phyloP scores from a whole-genome alignment of 2,113 vertebrate species.

The Empidonax alnorum region DNA sequence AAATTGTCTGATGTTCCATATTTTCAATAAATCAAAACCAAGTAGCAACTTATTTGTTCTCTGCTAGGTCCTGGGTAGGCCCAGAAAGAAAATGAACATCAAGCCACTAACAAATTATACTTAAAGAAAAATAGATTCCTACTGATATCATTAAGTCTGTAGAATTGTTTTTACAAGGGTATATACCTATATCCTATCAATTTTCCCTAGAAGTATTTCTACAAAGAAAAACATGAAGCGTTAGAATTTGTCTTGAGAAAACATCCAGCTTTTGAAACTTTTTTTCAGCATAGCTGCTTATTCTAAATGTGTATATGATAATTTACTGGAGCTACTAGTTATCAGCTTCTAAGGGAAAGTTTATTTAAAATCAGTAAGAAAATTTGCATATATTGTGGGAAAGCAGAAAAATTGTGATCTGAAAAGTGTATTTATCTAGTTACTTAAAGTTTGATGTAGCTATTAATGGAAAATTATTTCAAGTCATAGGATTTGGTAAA shows the following conservation, averaged over 20 bases:
- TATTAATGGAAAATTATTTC: neutral
- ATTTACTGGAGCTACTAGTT: neutral
- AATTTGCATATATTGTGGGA: neutral
- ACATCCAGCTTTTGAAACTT: slow-evolving; percentile 22
- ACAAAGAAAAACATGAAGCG: neutral
- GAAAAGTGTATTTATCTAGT: neutral
- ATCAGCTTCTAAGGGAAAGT: slow-evolving; percentile 40
- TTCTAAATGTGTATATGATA: slow-evolving; percentile 26
- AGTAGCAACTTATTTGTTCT: neutral
- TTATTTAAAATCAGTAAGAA: slow-evolving; percentile 58
- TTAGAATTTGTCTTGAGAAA: neutral
- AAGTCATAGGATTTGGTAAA: neutral
- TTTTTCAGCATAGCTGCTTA: slow-evolving; percentile 52
- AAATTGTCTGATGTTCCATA: neutral
- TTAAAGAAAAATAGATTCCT: slow-evolving; percentile 10
- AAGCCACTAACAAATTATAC: neutral
- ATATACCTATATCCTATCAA: neutral
- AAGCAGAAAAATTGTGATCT: neutral
- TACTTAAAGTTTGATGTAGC: neutral
- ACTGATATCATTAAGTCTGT: neutral
- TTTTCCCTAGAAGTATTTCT: neutral
- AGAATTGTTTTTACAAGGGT: neutral
- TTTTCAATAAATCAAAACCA: neutral
- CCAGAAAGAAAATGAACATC: neutral
- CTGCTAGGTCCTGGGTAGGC: neutral